Conservation (phyloP, 2,888 invertebrate genomes). For the Drosophila subsilvestris region DNA sequence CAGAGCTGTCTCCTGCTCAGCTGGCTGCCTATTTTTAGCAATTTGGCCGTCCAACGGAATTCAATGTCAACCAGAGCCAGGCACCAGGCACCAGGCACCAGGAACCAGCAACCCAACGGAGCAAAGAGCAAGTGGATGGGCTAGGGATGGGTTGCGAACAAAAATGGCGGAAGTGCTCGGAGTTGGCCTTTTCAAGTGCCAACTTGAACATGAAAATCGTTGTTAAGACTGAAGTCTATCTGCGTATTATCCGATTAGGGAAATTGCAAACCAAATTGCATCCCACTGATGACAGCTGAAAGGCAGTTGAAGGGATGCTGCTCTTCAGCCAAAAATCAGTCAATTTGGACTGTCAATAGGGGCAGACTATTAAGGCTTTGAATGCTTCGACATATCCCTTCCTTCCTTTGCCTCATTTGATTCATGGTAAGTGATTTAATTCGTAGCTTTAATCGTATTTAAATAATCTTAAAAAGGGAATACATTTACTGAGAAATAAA, state of each 20-base stretch:
- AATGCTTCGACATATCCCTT: no score
- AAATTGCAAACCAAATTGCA: not conserved
- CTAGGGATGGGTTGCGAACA: conserved; percentile 27
- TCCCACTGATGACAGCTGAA: conserved; percentile 10
- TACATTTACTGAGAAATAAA: no score
- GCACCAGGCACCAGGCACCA: no score
- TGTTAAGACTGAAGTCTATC: conserved; percentile 44
- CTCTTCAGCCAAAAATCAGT: not conserved
- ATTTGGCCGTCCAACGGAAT: conserved; percentile 62
- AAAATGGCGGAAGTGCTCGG: conserved; percentile 23
- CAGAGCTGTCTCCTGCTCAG: conserved; percentile 33
- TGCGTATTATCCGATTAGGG: conserved; percentile 30
- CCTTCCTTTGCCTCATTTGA: no score
- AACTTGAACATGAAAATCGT: conserved; percentile 57
- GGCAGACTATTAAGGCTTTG: no score
- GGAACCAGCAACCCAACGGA: conserved; percentile 25
- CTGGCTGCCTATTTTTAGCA: conserved; percentile 71
- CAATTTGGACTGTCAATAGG: no score
- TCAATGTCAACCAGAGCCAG: conserved; percentile 66
- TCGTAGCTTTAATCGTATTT: no score
- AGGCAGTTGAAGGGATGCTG: conserved; percentile 1
- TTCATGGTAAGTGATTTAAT: no score
- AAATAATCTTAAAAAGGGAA: no score
- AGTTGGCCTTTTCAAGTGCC: conserved; percentile 55
- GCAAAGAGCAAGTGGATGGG: conserved; percentile 20